phyloP scores from a whole-genome alignment of 2,113 vertebrate species.

The Andinoacara biseriatus region DNA sequence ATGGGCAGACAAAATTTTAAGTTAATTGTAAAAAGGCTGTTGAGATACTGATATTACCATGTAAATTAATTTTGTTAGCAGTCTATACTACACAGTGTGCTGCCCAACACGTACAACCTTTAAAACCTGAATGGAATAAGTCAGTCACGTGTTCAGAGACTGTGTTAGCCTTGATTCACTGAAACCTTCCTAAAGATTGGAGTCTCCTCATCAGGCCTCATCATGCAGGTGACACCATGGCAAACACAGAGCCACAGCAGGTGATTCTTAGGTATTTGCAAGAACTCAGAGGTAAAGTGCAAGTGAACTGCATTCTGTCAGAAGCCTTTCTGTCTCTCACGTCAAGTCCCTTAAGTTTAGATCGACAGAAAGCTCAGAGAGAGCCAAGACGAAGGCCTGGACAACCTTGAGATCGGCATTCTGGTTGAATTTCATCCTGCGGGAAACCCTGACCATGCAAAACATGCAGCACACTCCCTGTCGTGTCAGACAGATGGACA shows the following conservation, averaged over 20 bases:
- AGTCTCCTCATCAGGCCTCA: neutral
- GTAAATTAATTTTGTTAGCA: too few relatives aligned
- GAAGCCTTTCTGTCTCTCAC: slow-evolving; percentile 8
- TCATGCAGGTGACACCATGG: slow-evolving; percentile 26
- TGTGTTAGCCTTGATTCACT: slow-evolving; percentile 31
- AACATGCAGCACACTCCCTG: slow-evolving; percentile 11
- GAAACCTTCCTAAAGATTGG: slow-evolving; percentile 44
- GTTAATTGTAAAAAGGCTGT: too few relatives aligned
- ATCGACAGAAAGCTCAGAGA: neutral
- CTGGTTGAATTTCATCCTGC: neutral
- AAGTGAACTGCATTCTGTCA: neutral
- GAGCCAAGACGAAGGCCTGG: neutral
- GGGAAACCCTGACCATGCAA: slow-evolving; percentile 50
- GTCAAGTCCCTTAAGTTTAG: slow-evolving; percentile 20
- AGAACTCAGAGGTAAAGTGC: slow-evolving; percentile 34
- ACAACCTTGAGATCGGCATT: slow-evolving; percentile 13
- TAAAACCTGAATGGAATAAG: slow-evolving; percentile 33
- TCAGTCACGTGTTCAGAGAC: slow-evolving; percentile 36
- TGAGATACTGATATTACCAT: too few relatives aligned
- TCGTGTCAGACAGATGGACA: slow-evolving; percentile 52
- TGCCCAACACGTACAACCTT: neutral
- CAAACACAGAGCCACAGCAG: neutral
- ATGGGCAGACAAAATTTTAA: too few relatives aligned
- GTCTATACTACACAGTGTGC: neutral
- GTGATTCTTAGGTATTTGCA: slow-evolving; percentile 27